phyloP scores from a whole-genome alignment of 2,797 vertebrate genomes.

The Hafferia zeledoni region DNA sequence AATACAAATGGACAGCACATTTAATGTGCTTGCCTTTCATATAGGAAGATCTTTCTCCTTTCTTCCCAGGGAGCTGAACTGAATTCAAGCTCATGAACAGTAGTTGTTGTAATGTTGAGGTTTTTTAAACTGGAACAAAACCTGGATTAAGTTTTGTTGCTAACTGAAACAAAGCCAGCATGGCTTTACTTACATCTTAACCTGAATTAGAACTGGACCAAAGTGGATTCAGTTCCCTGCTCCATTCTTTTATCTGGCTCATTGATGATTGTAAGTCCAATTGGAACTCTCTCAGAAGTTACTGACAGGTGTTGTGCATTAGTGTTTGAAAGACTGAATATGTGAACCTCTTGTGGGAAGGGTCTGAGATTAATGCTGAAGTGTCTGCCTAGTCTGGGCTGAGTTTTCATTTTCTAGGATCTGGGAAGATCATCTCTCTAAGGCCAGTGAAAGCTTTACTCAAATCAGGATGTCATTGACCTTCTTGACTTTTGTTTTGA shows the following conservation, averaged over 20 bases:
- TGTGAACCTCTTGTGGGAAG: neutral
- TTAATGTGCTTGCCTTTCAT: neutral
- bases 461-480: fast-evolving
- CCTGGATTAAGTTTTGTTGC: neutral
- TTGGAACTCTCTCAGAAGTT: neutral
- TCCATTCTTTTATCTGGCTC: neutral
- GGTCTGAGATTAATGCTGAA: neutral
- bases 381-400: neutral
- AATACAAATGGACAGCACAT: neutral
- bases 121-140: neutral
- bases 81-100: neutral
- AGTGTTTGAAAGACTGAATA: neutral
- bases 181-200: neutral
- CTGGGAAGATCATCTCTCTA: neutral
- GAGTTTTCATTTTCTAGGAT: neutral
- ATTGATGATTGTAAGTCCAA: neutral
- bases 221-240: neutral
- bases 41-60: neutral
- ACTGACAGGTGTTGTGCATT: neutral
- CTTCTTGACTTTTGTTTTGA: neutral
- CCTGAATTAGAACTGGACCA: neutral
- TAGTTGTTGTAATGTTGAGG: neutral
- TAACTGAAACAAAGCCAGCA: neutral
- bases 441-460: neutral
- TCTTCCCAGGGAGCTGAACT: neutral